Conservation (phyloP, 1,140 invertebrate species). For the Amphibalanus amphitrite region DNA sequence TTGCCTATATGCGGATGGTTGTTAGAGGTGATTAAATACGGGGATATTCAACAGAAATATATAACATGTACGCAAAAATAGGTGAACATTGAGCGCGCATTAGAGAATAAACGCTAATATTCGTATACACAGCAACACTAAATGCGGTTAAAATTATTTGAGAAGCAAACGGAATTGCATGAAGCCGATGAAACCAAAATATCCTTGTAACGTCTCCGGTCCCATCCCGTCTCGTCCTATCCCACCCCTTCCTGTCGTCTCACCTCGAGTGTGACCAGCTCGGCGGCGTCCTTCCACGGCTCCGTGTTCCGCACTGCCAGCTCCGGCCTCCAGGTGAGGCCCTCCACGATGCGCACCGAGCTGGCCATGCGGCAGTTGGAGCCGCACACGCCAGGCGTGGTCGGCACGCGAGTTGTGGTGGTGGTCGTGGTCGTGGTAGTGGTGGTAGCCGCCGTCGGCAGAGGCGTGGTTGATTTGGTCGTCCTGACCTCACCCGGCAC, state of each 20-base stretch:
- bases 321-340: constrained; percentile 61
- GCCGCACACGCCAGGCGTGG: constrained; percentile 58
- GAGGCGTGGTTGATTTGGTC: constrained; percentile 24
- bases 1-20: too few relatives aligned
- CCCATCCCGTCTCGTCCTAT: too few relatives aligned
- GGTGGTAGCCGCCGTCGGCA: constrained; percentile 35
- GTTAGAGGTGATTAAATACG: too few relatives aligned
- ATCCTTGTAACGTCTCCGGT: too few relatives aligned
- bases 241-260: neutral
- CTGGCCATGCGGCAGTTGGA: constrained; percentile 62
- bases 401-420: constrained; percentile 48
- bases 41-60: too few relatives aligned
- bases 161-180: too few relatives aligned
- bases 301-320: constrained; percentile 63
- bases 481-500: neutral
- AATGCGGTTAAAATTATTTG: too few relatives aligned
- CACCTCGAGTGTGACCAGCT: constrained; percentile 39
- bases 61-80: too few relatives aligned
- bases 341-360: constrained; percentile 59
- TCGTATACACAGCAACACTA: too few relatives aligned
- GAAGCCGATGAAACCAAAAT: too few relatives aligned
- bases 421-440: constrained; percentile 55
- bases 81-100: too few relatives aligned
- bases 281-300: constrained; percentile 61
- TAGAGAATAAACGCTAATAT: too few relatives aligned